Conservation (phyloP, 2,797 vertebrate species). For the Xiphorhynchus erythropygius region DNA sequence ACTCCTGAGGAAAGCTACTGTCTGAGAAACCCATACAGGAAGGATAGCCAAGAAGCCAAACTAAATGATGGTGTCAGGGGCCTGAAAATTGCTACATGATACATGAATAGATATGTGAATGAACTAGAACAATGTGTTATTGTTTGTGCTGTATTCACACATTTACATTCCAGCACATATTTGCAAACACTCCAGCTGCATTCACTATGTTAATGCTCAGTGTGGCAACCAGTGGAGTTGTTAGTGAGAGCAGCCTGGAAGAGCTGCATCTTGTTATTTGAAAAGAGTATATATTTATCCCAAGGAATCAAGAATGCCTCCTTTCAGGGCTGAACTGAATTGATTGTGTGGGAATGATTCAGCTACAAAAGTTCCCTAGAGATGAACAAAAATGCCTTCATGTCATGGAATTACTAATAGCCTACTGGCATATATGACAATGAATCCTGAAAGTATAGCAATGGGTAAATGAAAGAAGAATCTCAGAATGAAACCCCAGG, state of each 20-base stretch:
- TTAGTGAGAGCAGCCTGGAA: conserved; percentile 48
- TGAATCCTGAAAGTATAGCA: conserved; percentile 43
- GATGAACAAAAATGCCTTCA: conserved; percentile 60
- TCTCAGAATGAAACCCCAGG: conserved; percentile 45
- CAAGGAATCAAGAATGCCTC: conserved; percentile 64
- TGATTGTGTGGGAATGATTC: conserved; percentile 66
- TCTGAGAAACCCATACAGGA: background rate
- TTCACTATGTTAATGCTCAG: conserved; percentile 42
- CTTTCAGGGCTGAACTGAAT: conserved; percentile 59
- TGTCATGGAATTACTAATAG: conserved; percentile 65
- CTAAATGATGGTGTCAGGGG: conserved; percentile 41
- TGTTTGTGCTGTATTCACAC: conserved; percentile 58
- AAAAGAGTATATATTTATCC: conserved; percentile 65
- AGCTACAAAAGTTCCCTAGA: conserved; percentile 68
- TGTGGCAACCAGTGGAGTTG: conserved; percentile 32
- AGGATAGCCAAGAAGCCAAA: background rate
- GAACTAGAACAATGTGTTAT: conserved; percentile 50
- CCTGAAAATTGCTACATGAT: conserved; percentile 49
- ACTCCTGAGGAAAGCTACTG: background rate
- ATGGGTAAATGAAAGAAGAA: conserved; percentile 41
- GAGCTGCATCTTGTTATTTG: conserved; percentile 51
- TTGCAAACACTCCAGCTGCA: conserved; percentile 61
- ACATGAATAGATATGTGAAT: conserved; percentile 54
- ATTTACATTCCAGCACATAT: conserved; percentile 60
- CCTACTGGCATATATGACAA: conserved; percentile 65